These are phyloP conservation scores for Scrobipalpa costella DNA, from an alignment of 2,888 invertebrate species.

Conservation along the genomic window DNA sequence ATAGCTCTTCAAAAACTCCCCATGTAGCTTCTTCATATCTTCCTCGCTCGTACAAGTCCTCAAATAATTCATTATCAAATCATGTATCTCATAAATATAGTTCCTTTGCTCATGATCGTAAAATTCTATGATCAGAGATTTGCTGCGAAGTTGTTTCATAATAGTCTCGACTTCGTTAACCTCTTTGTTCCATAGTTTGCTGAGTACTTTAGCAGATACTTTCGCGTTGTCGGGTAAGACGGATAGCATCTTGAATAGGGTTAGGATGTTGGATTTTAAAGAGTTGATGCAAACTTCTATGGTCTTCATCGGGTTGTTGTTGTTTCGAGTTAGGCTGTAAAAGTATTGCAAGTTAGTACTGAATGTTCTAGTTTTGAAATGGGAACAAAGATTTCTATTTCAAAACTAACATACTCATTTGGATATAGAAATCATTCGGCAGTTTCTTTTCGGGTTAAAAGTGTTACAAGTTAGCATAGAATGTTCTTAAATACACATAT, in stretches of 20 bases:
- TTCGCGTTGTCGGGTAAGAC: constrained; percentile 86
- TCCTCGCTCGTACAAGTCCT: constrained; percentile 67
- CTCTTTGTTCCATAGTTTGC: constrained; percentile 66
- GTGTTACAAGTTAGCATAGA: background rate
- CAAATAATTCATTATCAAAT: constrained; percentile 84
- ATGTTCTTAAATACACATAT: background rate
- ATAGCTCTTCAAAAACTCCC: constrained; percentile 82
- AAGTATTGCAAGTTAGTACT: constrained; percentile 8
- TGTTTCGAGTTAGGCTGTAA: constrained; percentile 54
- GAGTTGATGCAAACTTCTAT: constrained; percentile 83
- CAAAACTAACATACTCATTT: too few relatives aligned
- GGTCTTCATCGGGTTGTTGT: constrained; percentile 72
- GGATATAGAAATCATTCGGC: too few relatives aligned
- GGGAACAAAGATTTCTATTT: too few relatives aligned
- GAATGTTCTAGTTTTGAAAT: constrained; percentile 10
- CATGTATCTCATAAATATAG: constrained; percentile 87
- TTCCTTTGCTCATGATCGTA: constrained; percentile 82
- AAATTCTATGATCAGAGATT: constrained; percentile 84
- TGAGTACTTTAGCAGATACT: constrained; percentile 80
- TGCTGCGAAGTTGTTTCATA: constrained; percentile 83
- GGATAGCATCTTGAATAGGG: constrained; percentile 83
- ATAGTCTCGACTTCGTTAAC: constrained; percentile 79
- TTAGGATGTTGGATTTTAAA: constrained; percentile 68
- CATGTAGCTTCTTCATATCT: constrained; percentile 77
- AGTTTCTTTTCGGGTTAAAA: background rate